These are phyloP conservation scores for Himalopsyche tibetana DNA, from an alignment of 2,888 invertebrate genomes.

Conservation along the genomic window DNA sequence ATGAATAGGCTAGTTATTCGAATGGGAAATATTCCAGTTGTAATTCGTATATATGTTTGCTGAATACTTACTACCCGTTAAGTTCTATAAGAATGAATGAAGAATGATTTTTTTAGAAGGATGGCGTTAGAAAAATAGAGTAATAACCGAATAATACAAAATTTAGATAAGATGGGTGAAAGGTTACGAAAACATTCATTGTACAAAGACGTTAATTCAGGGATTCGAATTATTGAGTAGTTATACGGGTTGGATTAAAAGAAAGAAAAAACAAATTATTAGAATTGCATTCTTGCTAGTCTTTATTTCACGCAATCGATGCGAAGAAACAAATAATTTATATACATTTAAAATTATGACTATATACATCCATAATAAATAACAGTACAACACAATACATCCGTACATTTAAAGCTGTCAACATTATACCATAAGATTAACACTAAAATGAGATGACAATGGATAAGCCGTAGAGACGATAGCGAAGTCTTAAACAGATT, in stretches of 20 bases:
- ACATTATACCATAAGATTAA: slow-evolving; percentile 32
- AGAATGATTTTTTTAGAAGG: too few relatives aligned
- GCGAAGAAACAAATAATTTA: slow-evolving; percentile 6
- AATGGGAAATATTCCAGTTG: too few relatives aligned
- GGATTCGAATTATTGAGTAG: too few relatives aligned
- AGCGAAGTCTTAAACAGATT: slow-evolving; percentile 57
- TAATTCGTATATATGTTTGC: too few relatives aligned
- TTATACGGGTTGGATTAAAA: background rate
- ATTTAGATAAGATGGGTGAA: too few relatives aligned
- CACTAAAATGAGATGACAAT: slow-evolving; percentile 50
- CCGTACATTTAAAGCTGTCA: slow-evolving; percentile 62
- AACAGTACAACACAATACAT: slow-evolving; percentile 59
- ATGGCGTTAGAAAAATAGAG: too few relatives aligned
- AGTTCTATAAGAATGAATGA: too few relatives aligned
- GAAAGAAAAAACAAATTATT: slow-evolving; percentile 35
- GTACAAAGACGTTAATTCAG: too few relatives aligned
- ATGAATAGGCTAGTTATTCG: too few relatives aligned
- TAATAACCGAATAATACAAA: too few relatives aligned
- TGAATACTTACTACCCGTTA: too few relatives aligned
- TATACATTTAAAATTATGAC: slow-evolving; percentile 61
- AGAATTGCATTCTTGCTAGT: slow-evolving; percentile 44
- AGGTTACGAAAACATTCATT: too few relatives aligned
- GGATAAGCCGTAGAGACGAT: slow-evolving; percentile 51
- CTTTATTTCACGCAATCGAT: slow-evolving; percentile 40
- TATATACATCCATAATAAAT: slow-evolving; percentile 65